Evolutionary conservation across 2,888 invertebrate genomes (phyloP).

Genomic region (Noctua pronuba): DNA sequence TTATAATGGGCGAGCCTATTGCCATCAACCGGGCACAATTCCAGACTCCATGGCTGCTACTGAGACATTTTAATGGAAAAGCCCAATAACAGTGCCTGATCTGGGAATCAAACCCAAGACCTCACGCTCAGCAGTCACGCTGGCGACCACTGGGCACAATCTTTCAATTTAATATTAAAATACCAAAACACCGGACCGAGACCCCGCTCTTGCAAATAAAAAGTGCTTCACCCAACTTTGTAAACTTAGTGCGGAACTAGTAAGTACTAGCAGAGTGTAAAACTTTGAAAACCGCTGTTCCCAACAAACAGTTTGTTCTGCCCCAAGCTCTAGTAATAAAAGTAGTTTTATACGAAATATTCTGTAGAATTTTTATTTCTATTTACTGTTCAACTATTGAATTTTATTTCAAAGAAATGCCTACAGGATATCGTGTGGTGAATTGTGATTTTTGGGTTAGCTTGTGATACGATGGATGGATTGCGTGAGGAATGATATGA

Average conservation of each 20-base stretch:
- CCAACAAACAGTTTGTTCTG: constrained; percentile 35
- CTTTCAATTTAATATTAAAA: background rate
- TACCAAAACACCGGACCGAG: background rate
- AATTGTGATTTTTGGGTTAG: background rate
- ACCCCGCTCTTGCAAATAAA: background rate
- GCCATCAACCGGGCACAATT: no score
- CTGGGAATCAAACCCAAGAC: background rate
- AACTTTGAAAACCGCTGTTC: constrained; percentile 50
- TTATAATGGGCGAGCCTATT: no score
- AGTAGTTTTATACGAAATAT: constrained; percentile 36
- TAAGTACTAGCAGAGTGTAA: background rate
- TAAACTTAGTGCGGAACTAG: constrained; percentile 40
- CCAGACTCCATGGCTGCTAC: no score
- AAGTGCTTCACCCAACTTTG: constrained; percentile 23
- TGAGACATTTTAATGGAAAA: no score
- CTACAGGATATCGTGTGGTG: background rate
- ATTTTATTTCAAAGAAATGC: constrained; percentile 6
- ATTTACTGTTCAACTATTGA: constrained; percentile 11
- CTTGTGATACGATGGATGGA: no score
- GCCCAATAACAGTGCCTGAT: no score
- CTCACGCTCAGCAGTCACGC: background rate
- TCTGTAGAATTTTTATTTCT: constrained; percentile 19
- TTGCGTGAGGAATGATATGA: no score
- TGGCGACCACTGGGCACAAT: background rate
- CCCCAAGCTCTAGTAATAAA: constrained; percentile 27